Evolutionary conservation across 1,140 invertebrate genomes (phyloP), one percentile per base, ranked within the genome.

Genomic region (Amyelois transitella): DNA sequence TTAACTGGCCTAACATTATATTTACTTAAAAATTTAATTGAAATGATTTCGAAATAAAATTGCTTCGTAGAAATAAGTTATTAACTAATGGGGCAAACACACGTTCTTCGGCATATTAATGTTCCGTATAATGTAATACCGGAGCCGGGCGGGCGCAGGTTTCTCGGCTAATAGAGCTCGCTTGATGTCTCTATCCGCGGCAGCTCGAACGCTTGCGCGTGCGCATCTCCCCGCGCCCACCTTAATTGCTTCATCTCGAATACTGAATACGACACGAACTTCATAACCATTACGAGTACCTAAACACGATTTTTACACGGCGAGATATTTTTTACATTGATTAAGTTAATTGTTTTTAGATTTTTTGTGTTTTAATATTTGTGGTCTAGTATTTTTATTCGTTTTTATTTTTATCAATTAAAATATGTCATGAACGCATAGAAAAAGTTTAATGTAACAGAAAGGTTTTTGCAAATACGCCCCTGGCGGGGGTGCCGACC

Each of bases 201-300:
- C 80, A 75, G 58, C 69, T 18, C 50, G 20, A 48, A 65, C 60
- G 72, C 32, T 10, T 74, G 77, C 77, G 77, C 77, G 79, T 78
- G 82, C 79, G 70, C 75, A 48, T 71, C 61, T 56, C 66, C 60
- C 66, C 66, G 62, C 73, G 45, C 77, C 72, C 50, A 75, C 70
- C 80, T 83, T 88, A 88, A 88, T 88, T 85, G 79, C 82, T 86
- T 88, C 82, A 88, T 86, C 81, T 86, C 69, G 73, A 66, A 76
- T 78, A 74, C 25, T 6, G 8, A n/a, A n/a, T 8, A 38, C 32
- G 32, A 38, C n/a, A 38, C 32, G 12, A 14, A 38, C 32, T 38
- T 14, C 32, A 38, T 38, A 14, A 68, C 68, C 69, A 65, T 65
- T 66, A 78, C 32, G 32, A 14, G 58, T 69, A 64, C 69, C 72